phyloP scores from a whole-genome alignment of 1,140 invertebrate species.

The Metaphire vulgaris region DNA sequence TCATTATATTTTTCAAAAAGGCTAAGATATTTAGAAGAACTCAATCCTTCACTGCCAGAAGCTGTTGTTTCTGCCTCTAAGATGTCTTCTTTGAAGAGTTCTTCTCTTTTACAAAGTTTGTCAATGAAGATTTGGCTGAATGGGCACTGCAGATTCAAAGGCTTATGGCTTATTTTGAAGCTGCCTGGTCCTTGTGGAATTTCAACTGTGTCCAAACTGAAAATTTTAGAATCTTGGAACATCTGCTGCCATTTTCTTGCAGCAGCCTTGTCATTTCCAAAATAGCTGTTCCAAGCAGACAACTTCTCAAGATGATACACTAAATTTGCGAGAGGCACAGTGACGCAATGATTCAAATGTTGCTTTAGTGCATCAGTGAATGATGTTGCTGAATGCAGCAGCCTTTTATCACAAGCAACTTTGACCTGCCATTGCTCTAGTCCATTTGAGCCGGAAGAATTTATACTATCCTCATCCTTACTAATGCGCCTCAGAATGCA shows the following conservation, averaged over 20 bases:
- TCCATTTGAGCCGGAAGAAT: not conserved
- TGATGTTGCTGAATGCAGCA: not conserved
- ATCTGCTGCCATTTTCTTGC: not conserved
- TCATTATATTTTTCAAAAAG: not conserved
- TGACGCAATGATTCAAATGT: not conserved
- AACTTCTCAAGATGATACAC: not conserved
- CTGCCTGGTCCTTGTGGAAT: not conserved
- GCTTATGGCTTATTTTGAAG: not conserved
- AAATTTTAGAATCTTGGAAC: not conserved
- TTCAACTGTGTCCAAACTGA: not conserved
- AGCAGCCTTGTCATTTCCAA: not conserved
- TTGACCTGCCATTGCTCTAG: not conserved
- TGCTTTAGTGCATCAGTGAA: not conserved
- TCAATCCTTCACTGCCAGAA: not conserved
- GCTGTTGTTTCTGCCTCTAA: not conserved
- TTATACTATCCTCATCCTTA: not conserved
- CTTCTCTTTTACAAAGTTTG: not conserved
- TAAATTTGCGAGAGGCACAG: not conserved
- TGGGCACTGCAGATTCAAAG: not conserved
- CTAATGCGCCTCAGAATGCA: not conserved
- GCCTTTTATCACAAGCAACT: not conserved
- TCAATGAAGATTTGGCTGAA: not conserved
- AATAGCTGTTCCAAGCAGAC: not conserved
- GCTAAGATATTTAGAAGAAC: not conserved
- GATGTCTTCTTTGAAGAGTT: not conserved